These are phyloP conservation scores for Hirtodrosophila duncani DNA, from an alignment of 2,888 invertebrate genomes.

Conservation along the genomic window DNA sequence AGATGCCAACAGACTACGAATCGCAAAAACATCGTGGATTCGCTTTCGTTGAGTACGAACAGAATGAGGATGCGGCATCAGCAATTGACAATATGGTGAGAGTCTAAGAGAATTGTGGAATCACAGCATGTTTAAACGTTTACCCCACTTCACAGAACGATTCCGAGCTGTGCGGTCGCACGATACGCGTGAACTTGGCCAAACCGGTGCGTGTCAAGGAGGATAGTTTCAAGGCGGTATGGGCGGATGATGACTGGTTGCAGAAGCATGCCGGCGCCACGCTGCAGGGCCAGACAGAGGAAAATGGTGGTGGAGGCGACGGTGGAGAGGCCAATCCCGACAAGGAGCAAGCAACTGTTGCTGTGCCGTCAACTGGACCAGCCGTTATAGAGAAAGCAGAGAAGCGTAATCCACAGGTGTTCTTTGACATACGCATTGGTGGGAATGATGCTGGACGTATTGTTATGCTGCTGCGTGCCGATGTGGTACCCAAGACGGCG, in stretches of 20 bases:
- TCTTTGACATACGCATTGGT: constrained; percentile 95
- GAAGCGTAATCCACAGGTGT: constrained; percentile 91
- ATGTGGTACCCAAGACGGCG: constrained; percentile 96
- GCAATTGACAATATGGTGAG: constrained; percentile 99
- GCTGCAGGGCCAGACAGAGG: constrained; percentile 80
- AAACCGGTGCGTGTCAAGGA: constrained; percentile 98
- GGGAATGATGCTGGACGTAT: constrained; percentile 92
- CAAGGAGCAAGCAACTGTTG: constrained; percentile 33
- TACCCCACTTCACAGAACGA: constrained; percentile 85
- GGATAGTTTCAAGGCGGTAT: constrained; percentile 95
- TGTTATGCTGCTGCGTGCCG: constrained; percentile 93
- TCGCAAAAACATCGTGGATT: constrained; percentile 98
- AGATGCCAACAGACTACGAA: constrained; percentile 97
- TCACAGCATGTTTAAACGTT: neutral
- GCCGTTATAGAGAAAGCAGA: constrained; percentile 76
- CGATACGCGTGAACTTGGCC: constrained; percentile 96
- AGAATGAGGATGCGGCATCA: constrained; percentile 97
- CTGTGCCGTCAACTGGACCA: constrained; percentile 65
- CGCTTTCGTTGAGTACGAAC: constrained; percentile 98
- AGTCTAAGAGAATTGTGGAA: rapidly evolving
- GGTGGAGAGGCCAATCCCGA: too few relatives aligned
- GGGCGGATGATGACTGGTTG: constrained; percentile 99
- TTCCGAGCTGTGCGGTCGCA: constrained; percentile 97
- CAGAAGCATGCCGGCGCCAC: constrained; percentile 98
- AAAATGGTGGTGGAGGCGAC: constrained; percentile 67